Conservation (phyloP, 2,888 invertebrate genomes). For the Cynaeus angustus region DNA sequence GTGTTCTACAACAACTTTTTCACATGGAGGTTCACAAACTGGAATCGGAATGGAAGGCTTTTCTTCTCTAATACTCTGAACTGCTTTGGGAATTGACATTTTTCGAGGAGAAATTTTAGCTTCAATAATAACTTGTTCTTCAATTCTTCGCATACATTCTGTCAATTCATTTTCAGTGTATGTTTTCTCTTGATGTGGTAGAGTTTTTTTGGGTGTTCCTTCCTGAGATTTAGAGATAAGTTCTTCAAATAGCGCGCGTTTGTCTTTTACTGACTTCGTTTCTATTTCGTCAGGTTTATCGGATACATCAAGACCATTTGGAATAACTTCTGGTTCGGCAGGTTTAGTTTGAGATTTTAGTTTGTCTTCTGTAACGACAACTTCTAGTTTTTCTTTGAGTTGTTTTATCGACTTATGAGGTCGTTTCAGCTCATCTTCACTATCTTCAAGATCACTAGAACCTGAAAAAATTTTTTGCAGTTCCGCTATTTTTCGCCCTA, state of each 20-base stretch:
- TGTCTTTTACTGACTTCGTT: slow-evolving; percentile 66
- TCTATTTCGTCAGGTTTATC: slow-evolving; percentile 50
- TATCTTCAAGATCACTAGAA: slow-evolving; percentile 59
- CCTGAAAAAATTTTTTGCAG: slow-evolving; percentile 71
- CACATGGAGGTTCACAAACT: slow-evolving; percentile 62
- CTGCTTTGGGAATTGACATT: slow-evolving; percentile 30
- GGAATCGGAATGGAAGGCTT: slow-evolving; percentile 10
- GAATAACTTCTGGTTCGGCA: slow-evolving; percentile 13
- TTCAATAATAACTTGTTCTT: slow-evolving; percentile 56
- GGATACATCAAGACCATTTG: slow-evolving; percentile 27
- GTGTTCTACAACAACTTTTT: slow-evolving; percentile 61
- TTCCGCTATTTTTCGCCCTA: slow-evolving; percentile 72
- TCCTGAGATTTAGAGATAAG: slow-evolving; percentile 68
- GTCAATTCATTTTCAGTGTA: slow-evolving; percentile 58
- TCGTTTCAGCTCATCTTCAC: slow-evolving; percentile 52
- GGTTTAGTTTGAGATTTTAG: slow-evolving; percentile 11
- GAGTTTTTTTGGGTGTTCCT: slow-evolving; percentile 64
- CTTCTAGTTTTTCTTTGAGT: slow-evolving; percentile 50
- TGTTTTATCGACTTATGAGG: slow-evolving; percentile 49
- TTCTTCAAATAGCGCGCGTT: slow-evolving; percentile 68
- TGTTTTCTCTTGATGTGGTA: slow-evolving; percentile 36
- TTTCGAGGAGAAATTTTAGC: slow-evolving; percentile 41
- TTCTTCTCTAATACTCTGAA: slow-evolving; percentile 18
- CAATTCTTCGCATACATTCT: slow-evolving; percentile 56
- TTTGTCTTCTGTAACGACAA: slow-evolving; percentile 29